A percentile compares a stretch with the other conserved stretches of the same genome.
These are phyloP conservation scores for Candoia aspera DNA, from an alignment of 2,113 vertebrate species.

Conservation along the genomic window DNA sequence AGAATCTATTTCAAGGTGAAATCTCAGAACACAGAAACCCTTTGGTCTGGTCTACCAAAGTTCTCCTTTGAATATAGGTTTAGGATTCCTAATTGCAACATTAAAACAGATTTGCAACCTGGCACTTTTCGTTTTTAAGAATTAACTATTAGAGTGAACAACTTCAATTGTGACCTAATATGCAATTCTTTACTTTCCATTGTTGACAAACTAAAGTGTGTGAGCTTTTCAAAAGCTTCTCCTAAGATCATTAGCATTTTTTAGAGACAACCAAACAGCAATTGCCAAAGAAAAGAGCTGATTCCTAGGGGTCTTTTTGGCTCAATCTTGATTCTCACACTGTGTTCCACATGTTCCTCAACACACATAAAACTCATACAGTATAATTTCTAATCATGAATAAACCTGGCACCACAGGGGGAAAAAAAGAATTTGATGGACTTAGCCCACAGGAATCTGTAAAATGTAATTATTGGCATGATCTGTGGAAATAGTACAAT, in stretches of 20 bases:
- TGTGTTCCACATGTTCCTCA: background rate
- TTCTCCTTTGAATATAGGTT: background rate
- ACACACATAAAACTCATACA: background rate
- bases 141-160: background rate
- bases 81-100: background rate
- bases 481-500: background rate
- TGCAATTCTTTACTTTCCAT: background rate
- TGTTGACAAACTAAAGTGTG: rapidly evolving
- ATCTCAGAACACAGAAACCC: background rate
- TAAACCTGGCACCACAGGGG: background rate
- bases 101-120: background rate
- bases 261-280: background rate
- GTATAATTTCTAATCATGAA: background rate
- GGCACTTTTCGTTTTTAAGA: background rate
- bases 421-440: background rate
- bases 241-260: background rate
- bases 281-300: background rate
- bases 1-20: background rate
- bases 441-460: background rate
- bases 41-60: background rate
- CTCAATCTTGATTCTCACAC: background rate
- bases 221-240: background rate
- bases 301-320: background rate
- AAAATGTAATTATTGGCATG: background rate
- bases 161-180: background rate